A percentile compares a stretch with the other conserved stretches of the same genome.
These are phyloP conservation scores for Gymnothorax reevesii DNA, from an alignment of 2,797 vertebrate genomes.

Conservation along the genomic window DNA sequence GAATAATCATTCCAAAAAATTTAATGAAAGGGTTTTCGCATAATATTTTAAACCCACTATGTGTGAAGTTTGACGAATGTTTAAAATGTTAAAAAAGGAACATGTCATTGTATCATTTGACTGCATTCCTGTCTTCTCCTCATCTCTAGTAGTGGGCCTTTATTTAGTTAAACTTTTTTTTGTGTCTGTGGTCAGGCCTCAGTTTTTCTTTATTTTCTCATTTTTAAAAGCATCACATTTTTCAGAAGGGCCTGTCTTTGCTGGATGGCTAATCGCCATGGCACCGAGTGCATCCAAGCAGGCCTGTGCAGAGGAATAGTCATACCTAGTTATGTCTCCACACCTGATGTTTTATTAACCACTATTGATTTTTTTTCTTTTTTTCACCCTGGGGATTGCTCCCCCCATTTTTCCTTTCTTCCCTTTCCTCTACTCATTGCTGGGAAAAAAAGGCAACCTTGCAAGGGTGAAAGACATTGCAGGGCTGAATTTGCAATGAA, in stretches of 20 bases:
- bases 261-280: constrained; percentile 86
- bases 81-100: not conserved
- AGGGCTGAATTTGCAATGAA: constrained; percentile 83
- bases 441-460: constrained; percentile 78
- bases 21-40: not conserved
- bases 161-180: constrained; percentile 47
- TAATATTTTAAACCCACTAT: not conserved
- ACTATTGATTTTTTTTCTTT: constrained; percentile 91
- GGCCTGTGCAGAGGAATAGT: constrained; percentile 86
- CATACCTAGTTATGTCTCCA: constrained; percentile 93
- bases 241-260: constrained; percentile 78
- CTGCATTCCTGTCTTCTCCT: constrained; percentile 37
- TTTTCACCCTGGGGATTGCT: constrained; percentile 75
- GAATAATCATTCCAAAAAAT: not conserved
- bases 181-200: constrained; percentile 54
- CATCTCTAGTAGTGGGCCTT: constrained; percentile 52
- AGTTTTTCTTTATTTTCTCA: constrained; percentile 50
- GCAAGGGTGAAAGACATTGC: constrained; percentile 79
- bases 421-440: constrained; percentile 62
- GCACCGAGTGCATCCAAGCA: constrained; percentile 87
- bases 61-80: not conserved
- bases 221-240: constrained; percentile 71
- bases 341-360: constrained; percentile 99
- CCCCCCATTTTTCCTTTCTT: constrained; percentile 44
- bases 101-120: not conserved